Conservation (phyloP, 2,113 vertebrate genomes). For the Thalassoma bifasciatum region DNA sequence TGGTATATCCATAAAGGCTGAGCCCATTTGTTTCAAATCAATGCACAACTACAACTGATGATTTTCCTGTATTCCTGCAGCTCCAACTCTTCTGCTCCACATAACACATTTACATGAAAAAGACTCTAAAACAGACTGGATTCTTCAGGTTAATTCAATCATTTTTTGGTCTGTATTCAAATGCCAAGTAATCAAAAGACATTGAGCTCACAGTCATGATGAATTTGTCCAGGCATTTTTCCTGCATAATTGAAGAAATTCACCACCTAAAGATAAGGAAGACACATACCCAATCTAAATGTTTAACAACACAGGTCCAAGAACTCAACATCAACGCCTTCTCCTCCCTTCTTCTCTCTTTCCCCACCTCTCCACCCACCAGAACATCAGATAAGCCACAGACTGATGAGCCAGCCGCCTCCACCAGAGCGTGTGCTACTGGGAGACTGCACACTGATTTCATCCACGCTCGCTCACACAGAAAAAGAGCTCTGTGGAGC, state of each 20-base stretch:
- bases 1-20: neutral
- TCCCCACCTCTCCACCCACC: constrained; percentile 70
- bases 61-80: neutral
- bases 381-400: constrained; percentile 75
- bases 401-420: constrained; percentile 77
- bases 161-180: neutral
- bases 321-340: constrained; percentile 49
- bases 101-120: neutral
- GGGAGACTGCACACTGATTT: constrained; percentile 77
- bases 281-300: constrained; percentile 20
- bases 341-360: constrained; percentile 46
- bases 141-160: neutral
- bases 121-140: neutral
- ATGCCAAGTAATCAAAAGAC: neutral
- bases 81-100: neutral
- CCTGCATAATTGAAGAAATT: neutral
- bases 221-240: neutral
- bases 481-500: constrained; percentile 82
- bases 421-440: constrained; percentile 73
- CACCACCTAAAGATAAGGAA: constrained; percentile 8
- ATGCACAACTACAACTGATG: constrained; percentile 7
- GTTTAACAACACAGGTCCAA: constrained; percentile 50
- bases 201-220: neutral
- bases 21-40: neutral
- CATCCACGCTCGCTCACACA: constrained; percentile 78